Evolutionary conservation across 1,140 invertebrate genomes (phyloP).

Genomic region (Meloidogyne hapla): DNA sequence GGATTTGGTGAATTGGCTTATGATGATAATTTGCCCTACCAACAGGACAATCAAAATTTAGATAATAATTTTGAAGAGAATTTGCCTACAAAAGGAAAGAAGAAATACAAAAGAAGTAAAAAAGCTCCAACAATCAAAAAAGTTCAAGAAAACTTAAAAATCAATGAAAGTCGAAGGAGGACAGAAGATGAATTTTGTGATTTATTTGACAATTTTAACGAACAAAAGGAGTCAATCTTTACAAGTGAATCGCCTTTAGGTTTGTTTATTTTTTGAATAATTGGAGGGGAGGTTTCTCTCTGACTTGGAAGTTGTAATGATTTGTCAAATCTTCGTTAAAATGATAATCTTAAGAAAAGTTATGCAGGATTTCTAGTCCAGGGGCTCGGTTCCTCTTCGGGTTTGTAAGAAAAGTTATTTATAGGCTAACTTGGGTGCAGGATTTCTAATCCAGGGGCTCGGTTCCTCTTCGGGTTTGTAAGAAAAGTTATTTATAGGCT

Average conservation of each 20-base stretch:
- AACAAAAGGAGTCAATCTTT: background rate
- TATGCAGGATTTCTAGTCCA: no score
- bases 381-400: no score
- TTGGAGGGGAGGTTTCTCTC: no score
- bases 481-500: no score
- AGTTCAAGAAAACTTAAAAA: background rate
- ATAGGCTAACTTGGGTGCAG: no score
- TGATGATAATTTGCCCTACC: constrained; percentile 14
- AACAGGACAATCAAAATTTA: background rate
- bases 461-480: no score
- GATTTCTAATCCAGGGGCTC: no score
- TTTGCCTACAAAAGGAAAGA: background rate
- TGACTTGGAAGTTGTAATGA: no score
- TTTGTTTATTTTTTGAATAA: background rate
- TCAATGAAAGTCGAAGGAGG: background rate
- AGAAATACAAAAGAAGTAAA: background rate
- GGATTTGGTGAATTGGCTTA: constrained; percentile 21
- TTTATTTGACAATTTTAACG: background rate
- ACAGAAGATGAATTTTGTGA: background rate
- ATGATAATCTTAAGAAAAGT: no score
- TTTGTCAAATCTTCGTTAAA: no score
- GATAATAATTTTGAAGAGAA: background rate
- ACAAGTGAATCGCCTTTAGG: constrained; percentile 18
- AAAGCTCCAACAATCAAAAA: background rate
- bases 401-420: no score